Conservation (phyloP, 1,140 invertebrate species). For the Papilio aristodemus region DNA sequence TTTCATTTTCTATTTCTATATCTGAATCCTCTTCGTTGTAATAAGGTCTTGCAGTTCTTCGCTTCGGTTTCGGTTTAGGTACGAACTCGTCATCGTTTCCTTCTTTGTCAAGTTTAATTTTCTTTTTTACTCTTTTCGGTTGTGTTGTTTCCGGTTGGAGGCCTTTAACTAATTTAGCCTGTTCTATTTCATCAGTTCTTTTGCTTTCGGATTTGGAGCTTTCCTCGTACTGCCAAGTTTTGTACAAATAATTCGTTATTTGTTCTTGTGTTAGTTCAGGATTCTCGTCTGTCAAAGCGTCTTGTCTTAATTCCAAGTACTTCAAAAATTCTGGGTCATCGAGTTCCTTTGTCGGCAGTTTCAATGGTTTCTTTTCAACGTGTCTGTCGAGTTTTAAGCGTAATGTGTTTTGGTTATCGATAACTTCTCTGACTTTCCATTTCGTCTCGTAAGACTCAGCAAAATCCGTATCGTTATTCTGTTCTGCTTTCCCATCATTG, state of each 20-base stretch:
- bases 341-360: slow-evolving; percentile 35
- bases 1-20: slow-evolving; percentile 61
- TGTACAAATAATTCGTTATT: slow-evolving; percentile 78
- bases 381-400: slow-evolving; percentile 40
- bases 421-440: slow-evolving; percentile 55
- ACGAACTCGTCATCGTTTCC: slow-evolving; percentile 39
- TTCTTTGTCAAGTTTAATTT: slow-evolving; percentile 54
- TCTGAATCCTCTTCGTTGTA: slow-evolving; percentile 70
- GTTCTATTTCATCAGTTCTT: slow-evolving; percentile 59
- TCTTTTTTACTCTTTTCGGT: slow-evolving; percentile 55
- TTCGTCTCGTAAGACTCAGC: slow-evolving; percentile 20
- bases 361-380: slow-evolving; percentile 39
- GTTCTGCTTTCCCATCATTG: slow-evolving; percentile 39
- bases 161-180: slow-evolving; percentile 62
- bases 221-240: slow-evolving; percentile 80
- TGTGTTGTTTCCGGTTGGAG: slow-evolving; percentile 47
- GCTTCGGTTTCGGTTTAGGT: slow-evolving; percentile 65
- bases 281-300: slow-evolving; percentile 77
- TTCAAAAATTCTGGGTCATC: slow-evolving; percentile 77
- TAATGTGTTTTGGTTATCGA: slow-evolving; percentile 47
- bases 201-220: slow-evolving; percentile 57
- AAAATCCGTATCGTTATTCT: slow-evolving; percentile 37
- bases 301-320: slow-evolving; percentile 79
- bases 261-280: slow-evolving; percentile 77
- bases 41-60: slow-evolving; percentile 55